Conservation (phyloP, 2,797 vertebrate genomes). For the Melanotaenia trifasciata region DNA sequence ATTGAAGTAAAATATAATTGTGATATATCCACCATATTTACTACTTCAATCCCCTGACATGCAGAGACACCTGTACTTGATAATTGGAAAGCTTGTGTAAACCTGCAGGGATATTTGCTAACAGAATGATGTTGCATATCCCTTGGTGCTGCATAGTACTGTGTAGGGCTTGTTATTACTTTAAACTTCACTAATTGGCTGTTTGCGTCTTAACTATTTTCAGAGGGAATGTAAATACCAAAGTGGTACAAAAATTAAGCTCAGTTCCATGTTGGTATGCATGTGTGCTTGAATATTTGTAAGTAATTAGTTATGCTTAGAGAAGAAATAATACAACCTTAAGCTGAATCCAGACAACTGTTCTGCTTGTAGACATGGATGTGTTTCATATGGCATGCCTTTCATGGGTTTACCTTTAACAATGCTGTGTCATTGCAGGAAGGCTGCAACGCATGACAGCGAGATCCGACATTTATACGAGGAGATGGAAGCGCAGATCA, state of each 20-base stretch:
- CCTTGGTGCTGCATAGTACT: slow-evolving; percentile 39
- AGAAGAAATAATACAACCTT: slow-evolving; percentile 3
- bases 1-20: background rate
- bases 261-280: slow-evolving; percentile 6
- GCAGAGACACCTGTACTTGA: background rate
- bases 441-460: slow-evolving; percentile 88
- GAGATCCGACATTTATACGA: slow-evolving; percentile 93
- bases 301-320: slow-evolving; percentile 16
- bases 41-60: background rate
- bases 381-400: background rate
- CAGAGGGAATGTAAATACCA: slow-evolving; percentile 57
- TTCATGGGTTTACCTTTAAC: background rate
- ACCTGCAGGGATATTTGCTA: slow-evolving; percentile 8
- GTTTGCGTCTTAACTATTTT: slow-evolving; percentile 49
- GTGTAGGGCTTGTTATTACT: slow-evolving; percentile 38
- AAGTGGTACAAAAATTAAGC: slow-evolving; percentile 29
- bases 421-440: slow-evolving; percentile 79
- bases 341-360: slow-evolving; percentile 24
- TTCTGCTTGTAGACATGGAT: background rate
- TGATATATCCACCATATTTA: background rate
- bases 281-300: background rate
- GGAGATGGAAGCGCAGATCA: slow-evolving; percentile 97
- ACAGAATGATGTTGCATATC: slow-evolving; percentile 11
- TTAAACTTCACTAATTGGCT: slow-evolving; percentile 56
- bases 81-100: background rate